Percentiles rank a stretch among this genome's conserved stretches.
Evolutionary conservation across 2,888 invertebrate genomes (phyloP).

Genomic region (Philaethria dido): DNA sequence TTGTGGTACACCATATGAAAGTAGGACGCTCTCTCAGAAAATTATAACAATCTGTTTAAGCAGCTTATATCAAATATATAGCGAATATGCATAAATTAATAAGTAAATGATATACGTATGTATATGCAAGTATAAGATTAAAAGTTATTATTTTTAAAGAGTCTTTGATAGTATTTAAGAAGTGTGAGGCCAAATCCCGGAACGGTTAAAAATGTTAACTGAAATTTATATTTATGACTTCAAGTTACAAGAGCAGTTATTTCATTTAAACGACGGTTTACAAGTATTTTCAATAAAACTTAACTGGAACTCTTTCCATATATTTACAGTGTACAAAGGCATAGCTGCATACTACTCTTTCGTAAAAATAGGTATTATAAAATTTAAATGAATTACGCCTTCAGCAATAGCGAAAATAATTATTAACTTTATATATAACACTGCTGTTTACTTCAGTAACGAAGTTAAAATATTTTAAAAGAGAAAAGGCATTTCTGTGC

Average conservation of each 20-base stretch:
- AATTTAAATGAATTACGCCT: neutral
- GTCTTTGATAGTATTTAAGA: no score
- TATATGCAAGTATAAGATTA: no score
- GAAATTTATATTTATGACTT: no score
- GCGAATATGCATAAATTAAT: neutral
- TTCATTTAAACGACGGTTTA: no score
- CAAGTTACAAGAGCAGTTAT: no score
- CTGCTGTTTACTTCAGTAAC: neutral
- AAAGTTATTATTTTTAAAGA: no score
- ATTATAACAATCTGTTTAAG: neutral
- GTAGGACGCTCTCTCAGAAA: conserved; percentile 8
- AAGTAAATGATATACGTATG: no score
- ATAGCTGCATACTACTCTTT: neutral
- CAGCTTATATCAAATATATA: neutral
- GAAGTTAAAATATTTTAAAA: neutral
- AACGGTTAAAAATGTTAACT: no score
- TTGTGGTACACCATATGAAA: conserved; percentile 9
- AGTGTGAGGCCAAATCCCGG: no score
- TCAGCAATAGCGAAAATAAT: neutral
- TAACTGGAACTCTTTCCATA: no score
- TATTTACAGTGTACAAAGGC: neutral
- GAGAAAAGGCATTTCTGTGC: neutral
- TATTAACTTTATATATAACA: neutral
- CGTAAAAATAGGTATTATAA: neutral
- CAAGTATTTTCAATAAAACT: no score